Base-by-base conservation (phyloP, 1,140 invertebrate genomes). In the Anastrepha obliqua region DNA sequence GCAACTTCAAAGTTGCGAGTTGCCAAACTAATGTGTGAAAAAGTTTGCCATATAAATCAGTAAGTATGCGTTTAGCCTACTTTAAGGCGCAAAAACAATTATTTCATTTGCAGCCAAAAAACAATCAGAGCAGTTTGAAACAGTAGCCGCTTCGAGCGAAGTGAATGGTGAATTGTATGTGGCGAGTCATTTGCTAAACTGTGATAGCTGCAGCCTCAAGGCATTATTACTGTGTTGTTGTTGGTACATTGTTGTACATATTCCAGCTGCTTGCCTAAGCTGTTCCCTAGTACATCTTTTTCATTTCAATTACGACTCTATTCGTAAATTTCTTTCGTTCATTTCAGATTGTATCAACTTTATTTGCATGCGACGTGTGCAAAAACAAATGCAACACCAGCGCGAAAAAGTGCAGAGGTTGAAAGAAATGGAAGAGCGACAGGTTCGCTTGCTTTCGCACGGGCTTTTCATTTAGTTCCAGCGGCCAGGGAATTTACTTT, bases 11-110 rank as follows among this genome's bases (percentile, higher is more conserved):
- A 86, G 81, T 62, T 86, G 58, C 85, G 44, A 44, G 39, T 86
- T 86, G 55, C 58, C 85, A 86, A 44, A 60, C 85, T 62, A 86
- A 86, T 86, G 85, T 86, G 60, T 81, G 74, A 81, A 81, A 81
- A 81, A 81, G 13, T 81, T 81, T 81, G 74, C 47, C 74, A 81
- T 81, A 81, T 81, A 81, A 81, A 81, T 81, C 74, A 81, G 74
- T 81, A 81, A 51, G 74, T 81, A 81, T 81, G 74, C 74, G 74
- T 58, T 81, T 81, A 81, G 74, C 74, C 74, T 81, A 81, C 74
- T 81, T 81, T 81, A 8, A 81, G 74, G 74, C 74, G 74, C 74
- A 81, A 81, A 81, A 81, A 81, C 74, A 81, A 81, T 81, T 81
- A 81, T 81, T 81, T 81, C 74, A 81, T 81, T 81, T 81, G 74